These are phyloP conservation scores for Morelia viridis DNA, from an alignment of 2,797 vertebrate species.

Conservation along the genomic window DNA sequence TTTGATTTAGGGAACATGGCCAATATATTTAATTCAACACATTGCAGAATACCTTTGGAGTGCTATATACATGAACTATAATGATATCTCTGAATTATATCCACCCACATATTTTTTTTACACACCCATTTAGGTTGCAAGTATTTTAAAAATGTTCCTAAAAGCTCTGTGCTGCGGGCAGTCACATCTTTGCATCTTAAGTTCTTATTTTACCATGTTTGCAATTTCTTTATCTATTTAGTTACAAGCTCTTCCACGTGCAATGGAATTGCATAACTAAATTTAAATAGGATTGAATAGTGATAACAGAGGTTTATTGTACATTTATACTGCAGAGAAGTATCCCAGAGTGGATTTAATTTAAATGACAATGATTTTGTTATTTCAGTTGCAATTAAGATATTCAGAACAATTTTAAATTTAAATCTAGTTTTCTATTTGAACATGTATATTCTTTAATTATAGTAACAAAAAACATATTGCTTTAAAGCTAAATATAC, in stretches of 20 bases:
- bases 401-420: not conserved
- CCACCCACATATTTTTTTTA: not conserved
- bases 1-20: not conserved
- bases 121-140: not conserved
- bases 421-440: not conserved
- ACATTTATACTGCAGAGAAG: not conserved
- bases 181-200: not conserved
- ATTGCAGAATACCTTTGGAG: not conserved
- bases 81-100: not conserved
- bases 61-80: not conserved
- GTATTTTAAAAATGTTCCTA: not conserved
- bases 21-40: not conserved
- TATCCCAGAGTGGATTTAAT: not conserved
- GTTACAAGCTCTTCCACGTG: not conserved
- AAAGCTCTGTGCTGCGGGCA: not conserved
- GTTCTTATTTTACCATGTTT: not conserved
- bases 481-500: not conserved
- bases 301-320: not conserved
- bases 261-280: not conserved
- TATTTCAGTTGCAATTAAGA: not conserved
- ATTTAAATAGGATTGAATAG: not conserved
- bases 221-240: not conserved
- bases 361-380: not conserved
- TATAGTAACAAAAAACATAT: not conserved
- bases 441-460: not conserved